Evolutionary conservation across 1,140 invertebrate species (phyloP), one percentile per base, ranked within the genome.

Genomic region (Cydia strobilella): DNA sequence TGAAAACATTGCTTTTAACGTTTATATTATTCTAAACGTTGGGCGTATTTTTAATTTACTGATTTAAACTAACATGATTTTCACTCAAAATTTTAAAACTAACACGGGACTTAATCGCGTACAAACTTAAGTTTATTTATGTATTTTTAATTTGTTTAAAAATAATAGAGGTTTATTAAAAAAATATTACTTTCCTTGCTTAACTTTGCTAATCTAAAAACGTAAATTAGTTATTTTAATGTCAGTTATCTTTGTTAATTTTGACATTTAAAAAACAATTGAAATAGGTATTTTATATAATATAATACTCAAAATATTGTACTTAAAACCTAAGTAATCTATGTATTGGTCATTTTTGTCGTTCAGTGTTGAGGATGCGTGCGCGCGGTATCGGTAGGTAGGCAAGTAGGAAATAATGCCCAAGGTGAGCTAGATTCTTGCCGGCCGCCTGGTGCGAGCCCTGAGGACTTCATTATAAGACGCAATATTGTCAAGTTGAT

Each of bases 381-480:
- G 74, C 72, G 62, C 83, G 73, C 80, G 71, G 69, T 18, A 18
- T 75, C 77, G 75, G 81, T 83, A 77, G 75, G 80, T 82, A 77
- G 74, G 80, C 82, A 83, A 88, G 87, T 89, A 91, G 89, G 88
- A 91, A 91, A 87, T 86, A 86, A 74, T 83, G 78, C 74, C 82
- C 89, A 91, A 91, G 89, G 89, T 86, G 82, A 90, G 79, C 87
- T 77, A 83, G 87, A 87, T 90, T 84, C 84, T 84, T 83, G 80
- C 80, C 71, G 79, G 75, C 75, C 79, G 80, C 75, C 77, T 84
- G 82, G 84, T 83, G 82, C 83, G 84, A 80, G 79, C 79, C 80
- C 83, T 80, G 79, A 84, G 75, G 54, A 83, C 82, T 84, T 84
- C 81, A 86, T 86, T 83, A 85, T 77, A 74, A 75, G 13, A 71